These are phyloP conservation scores for Hirudo medicinalis DNA, from an alignment of 1,140 invertebrate genomes.

Conservation along the genomic window DNA sequence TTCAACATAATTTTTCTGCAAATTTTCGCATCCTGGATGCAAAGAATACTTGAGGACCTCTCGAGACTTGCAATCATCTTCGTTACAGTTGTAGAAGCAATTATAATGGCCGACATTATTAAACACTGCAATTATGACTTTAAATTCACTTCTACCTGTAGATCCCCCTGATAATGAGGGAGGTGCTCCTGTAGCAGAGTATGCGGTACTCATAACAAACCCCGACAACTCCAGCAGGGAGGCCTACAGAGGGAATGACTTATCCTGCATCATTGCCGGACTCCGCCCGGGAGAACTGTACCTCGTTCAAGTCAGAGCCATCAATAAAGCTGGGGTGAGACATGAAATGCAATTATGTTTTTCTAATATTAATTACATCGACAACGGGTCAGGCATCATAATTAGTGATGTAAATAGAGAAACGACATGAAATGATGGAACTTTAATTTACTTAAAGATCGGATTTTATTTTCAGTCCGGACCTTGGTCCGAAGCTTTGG, in stretches of 20 bases:
- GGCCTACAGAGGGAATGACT: constrained; percentile 58
- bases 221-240: constrained; percentile 46
- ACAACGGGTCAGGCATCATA: background rate
- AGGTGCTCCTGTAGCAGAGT: constrained; percentile 57
- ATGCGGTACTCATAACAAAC: constrained; percentile 53
- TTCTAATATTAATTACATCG: background rate
- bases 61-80: too few species aligned
- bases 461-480: constrained; percentile 45
- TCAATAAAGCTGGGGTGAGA: constrained; percentile 54
- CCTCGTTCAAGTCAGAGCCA: constrained; percentile 51
- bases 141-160: background rate
- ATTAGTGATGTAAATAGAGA: too few species aligned
- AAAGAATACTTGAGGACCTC: too few species aligned
- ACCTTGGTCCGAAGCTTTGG: constrained; percentile 58
- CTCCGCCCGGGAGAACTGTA: constrained; percentile 54
- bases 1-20: too few species aligned
- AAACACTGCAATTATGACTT: background rate
- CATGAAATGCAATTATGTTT: background rate
- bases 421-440: too few species aligned
- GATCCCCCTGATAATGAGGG: constrained; percentile 56
- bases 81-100: too few species aligned
- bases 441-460: too few species aligned
- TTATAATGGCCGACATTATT: too few species aligned
- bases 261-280: constrained; percentile 57
- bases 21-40: too few species aligned